Evolutionary conservation across 2,888 invertebrate genomes (phyloP).

Genomic region (Tetranychus truncatus): DNA sequence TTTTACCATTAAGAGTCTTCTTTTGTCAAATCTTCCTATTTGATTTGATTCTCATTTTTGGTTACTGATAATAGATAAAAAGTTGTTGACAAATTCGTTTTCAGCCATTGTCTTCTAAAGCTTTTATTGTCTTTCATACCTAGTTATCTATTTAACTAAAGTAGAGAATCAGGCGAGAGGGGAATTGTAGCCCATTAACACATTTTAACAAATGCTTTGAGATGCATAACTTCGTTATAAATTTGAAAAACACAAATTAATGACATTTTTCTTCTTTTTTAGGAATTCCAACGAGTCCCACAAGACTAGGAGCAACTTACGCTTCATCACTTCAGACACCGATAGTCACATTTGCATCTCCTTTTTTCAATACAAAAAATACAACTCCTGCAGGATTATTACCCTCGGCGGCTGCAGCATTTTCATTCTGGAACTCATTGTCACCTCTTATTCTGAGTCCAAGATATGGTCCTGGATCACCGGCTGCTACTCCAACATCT

Average conservation of each 20-base stretch:
- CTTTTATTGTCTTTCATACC: not conserved
- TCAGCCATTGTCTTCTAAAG: not conserved
- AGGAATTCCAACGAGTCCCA: conserved; percentile 18
- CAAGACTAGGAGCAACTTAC: conserved; percentile 18
- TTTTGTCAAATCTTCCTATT: not conserved
- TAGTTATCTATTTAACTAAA: not conserved
- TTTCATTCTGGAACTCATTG: conserved; percentile 26
- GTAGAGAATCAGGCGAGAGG: not conserved
- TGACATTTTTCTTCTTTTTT: not conserved
- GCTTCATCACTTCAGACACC: conserved; percentile 28
- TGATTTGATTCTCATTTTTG: not conserved
- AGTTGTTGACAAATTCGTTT: not conserved
- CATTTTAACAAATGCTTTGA: not conserved
- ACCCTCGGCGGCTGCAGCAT: conserved; percentile 15
- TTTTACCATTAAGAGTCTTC: not conserved
- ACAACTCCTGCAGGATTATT: conserved; percentile 14
- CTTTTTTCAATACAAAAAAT: conserved; percentile 32
- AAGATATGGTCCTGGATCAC: conserved; percentile 21
- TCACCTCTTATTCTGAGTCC: conserved; percentile 23
- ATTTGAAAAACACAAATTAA: not conserved
- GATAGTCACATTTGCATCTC: conserved; percentile 27
- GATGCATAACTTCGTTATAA: not conserved
- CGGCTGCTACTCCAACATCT: conserved; percentile 18
- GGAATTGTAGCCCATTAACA: not conserved
- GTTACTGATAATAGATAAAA: not conserved